Percentiles rank a stretch among this genome's conserved stretches.
These are phyloP conservation scores for Trididemnum nubilum DNA, from an alignment of 23 tunicate species.

Conservation along the genomic window DNA sequence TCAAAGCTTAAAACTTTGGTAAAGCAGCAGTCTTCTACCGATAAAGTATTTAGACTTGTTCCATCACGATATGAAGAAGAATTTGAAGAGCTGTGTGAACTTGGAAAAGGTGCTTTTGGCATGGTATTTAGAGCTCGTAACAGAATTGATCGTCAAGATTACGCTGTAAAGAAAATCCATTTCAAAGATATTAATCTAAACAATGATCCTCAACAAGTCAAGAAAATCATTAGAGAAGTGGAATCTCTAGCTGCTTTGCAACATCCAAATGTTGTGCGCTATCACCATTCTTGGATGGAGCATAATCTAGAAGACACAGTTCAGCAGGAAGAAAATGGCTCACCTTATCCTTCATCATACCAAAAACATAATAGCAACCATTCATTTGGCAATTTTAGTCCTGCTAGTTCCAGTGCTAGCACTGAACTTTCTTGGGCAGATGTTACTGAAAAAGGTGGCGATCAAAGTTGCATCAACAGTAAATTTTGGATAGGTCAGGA, in stretches of 20 bases:
- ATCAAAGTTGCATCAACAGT: not conserved
- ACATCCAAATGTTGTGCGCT: constrained; percentile 68
- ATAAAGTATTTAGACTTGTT: constrained; percentile 43
- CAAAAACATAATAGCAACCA: not conserved
- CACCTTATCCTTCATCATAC: not conserved
- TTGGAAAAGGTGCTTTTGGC: constrained; percentile 70
- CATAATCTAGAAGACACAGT: constrained; percentile 20
- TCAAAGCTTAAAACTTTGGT: not conserved
- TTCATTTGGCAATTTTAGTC: not conserved
- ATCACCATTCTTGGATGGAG: constrained; percentile 86
- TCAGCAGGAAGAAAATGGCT: not conserved
- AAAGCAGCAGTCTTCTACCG: not conserved
- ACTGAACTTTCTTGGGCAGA: not conserved
- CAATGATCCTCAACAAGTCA: constrained; percentile 6
- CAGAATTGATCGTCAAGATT: constrained; percentile 69
- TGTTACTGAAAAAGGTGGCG: not conserved
- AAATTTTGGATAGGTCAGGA: constrained; percentile 29
- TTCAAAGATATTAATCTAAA: constrained; percentile 17
- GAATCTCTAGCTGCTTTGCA: constrained; percentile 59
- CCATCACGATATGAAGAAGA: constrained; percentile 55
- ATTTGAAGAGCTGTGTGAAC: constrained; percentile 43
- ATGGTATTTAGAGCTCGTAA: constrained; percentile 49
- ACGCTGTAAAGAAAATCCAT: constrained; percentile 73
- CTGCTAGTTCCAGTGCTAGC: not conserved
- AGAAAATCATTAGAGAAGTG: constrained; percentile 70